Conservation (phyloP, 1,140 invertebrate genomes). For the Ruditapes philippinarum region DNA sequence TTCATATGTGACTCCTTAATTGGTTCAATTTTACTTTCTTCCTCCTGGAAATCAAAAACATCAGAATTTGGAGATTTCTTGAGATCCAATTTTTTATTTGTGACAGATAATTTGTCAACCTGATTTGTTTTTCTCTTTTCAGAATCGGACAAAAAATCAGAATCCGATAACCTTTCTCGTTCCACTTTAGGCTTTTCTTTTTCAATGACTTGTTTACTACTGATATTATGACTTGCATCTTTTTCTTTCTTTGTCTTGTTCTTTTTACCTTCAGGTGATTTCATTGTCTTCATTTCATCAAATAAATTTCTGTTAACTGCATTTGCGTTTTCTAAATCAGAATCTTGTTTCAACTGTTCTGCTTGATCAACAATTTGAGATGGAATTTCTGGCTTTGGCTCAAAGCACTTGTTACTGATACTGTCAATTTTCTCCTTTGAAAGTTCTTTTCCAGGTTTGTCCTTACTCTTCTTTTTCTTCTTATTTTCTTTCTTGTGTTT, state of each 20-base stretch:
- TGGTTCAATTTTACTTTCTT: constrained; percentile 63
- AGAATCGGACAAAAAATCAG: constrained; percentile 40
- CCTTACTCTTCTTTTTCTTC: constrained; percentile 68
- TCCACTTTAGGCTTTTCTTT: neutral
- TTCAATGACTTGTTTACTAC: constrained; percentile 47
- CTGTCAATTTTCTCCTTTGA: constrained; percentile 27
- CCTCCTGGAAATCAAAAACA: constrained; percentile 76
- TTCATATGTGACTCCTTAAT: constrained; percentile 66
- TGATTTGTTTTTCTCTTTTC: constrained; percentile 30
- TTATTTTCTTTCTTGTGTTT: constrained; percentile 71
- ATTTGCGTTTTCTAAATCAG: constrained; percentile 47
- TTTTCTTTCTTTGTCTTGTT: constrained; percentile 59
- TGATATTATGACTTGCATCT: constrained; percentile 16
- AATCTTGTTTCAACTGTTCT: constrained; percentile 35
- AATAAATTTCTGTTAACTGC: constrained; percentile 53
- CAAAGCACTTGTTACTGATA: neutral
- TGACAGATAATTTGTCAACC: neutral
- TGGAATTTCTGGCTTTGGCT: constrained; percentile 9
- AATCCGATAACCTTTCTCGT: constrained; percentile 14
- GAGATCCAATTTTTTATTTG: neutral
- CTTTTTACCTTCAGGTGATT: constrained; percentile 47
- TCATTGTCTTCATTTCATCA: constrained; percentile 55
- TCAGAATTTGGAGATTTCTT: constrained; percentile 50
- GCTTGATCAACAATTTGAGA: constrained; percentile 9
- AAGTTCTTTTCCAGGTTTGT: constrained; percentile 50